phyloP scores from a whole-genome alignment of 1,140 invertebrate genomes.

The Lepidurus arcticus region DNA sequence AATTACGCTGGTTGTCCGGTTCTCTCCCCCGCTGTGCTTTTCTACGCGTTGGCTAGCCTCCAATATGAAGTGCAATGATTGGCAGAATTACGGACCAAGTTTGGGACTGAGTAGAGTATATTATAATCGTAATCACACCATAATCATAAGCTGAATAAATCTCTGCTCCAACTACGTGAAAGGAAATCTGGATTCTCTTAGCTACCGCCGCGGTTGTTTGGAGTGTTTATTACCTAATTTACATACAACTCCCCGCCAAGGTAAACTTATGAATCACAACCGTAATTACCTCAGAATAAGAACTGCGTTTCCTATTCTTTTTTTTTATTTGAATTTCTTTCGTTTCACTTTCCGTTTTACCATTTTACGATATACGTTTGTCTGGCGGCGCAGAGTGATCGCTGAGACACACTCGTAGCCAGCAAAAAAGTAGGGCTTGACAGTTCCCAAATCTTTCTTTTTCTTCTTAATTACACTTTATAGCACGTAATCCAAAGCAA shows the following conservation, averaged over 20 bases:
- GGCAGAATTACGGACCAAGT: neutral
- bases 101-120: neutral
- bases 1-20: neutral
- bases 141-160: neutral
- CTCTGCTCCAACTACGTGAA: neutral
- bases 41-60: neutral
- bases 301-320: neutral
- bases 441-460: neutral
- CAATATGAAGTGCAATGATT: neutral
- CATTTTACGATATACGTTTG: neutral
- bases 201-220: neutral
- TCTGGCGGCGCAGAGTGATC: neutral
- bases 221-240: slow-evolving; percentile 15
- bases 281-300: neutral
- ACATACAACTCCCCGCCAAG: slow-evolving; percentile 13
- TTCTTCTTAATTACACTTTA: neutral
- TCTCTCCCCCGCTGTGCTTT: neutral
- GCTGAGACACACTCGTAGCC: neutral
- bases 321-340: neutral
- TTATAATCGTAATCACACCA: neutral
- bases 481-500: neutral
- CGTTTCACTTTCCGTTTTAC: neutral
- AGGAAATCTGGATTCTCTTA: neutral
- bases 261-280: slow-evolving; percentile 6
- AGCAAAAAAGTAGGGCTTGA: neutral